These are phyloP conservation scores for Rutilus rutilus DNA, from an alignment of 2,113 vertebrate species.

Conservation along the genomic window DNA sequence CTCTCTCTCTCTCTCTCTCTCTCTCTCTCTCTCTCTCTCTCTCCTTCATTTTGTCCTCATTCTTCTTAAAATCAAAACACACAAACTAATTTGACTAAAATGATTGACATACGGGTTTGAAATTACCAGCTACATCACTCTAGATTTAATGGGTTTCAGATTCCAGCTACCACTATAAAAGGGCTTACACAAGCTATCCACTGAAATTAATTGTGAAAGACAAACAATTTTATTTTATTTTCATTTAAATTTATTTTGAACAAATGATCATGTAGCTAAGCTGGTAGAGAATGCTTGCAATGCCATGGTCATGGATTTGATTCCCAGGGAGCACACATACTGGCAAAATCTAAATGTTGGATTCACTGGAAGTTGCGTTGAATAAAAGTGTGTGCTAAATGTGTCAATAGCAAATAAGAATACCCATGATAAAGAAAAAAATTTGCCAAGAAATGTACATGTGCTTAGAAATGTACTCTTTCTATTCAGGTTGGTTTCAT, in stretches of 20 bases:
- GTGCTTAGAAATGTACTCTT: neutral
- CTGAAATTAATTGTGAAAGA: neutral
- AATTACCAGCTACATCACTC: neutral
- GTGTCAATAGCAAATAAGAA: too few relatives aligned
- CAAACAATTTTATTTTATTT: neutral
- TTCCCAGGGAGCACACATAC: too few relatives aligned
- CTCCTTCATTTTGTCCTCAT: neutral
- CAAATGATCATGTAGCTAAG: neutral
- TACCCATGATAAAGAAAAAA: too few relatives aligned
- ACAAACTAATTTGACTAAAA: neutral
- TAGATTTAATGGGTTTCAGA: neutral
- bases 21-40: neutral
- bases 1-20: too few relatives aligned
- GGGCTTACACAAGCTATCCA: neutral
- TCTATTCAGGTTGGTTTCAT: neutral
- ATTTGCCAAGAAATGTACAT: too few relatives aligned
- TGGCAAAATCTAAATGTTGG: too few relatives aligned
- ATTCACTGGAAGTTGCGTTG: too few relatives aligned
- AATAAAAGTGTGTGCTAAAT: too few relatives aligned
- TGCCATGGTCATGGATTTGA: too few relatives aligned
- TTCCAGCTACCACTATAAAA: slow-evolving; percentile 1
- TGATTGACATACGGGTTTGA: neutral
- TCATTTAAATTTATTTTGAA: neutral
- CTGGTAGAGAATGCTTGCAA: too few relatives aligned
- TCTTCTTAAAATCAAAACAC: slow-evolving; percentile 10